Evolutionary conservation across 2,113 vertebrate genomes (phyloP).

Genomic region (Climacteris rufus): DNA sequence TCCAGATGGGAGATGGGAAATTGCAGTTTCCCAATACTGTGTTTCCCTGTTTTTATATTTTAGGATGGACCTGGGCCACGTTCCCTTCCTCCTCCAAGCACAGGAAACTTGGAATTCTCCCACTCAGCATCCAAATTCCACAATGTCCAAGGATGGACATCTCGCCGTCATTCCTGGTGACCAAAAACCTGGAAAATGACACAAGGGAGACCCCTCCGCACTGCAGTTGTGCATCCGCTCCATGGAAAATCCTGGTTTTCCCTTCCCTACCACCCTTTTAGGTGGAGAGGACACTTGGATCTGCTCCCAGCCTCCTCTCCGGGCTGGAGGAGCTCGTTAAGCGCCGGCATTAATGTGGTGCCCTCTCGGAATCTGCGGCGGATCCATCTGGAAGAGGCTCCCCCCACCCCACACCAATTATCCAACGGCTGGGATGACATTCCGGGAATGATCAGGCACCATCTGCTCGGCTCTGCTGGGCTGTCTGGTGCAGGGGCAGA

Average conservation of each 20-base stretch:
- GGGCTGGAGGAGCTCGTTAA: background rate
- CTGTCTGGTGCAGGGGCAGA: background rate
- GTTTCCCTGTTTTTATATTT: background rate
- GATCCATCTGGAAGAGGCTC: background rate
- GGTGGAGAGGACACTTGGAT: background rate
- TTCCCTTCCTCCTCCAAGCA: background rate
- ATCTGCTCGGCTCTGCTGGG: background rate
- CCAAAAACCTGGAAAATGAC: background rate
- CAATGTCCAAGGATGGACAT: no score
- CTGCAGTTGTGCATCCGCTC: rapidly evolving
- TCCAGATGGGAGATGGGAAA: background rate
- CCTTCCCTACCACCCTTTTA: rapidly evolving
- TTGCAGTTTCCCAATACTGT: rapidly evolving
- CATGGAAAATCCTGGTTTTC: background rate
- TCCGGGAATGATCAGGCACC: background rate
- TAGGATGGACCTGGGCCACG: background rate
- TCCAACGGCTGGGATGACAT: background rate
- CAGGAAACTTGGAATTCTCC: background rate
- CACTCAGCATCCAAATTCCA: rapidly evolving
- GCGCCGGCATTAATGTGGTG: rapidly evolving
- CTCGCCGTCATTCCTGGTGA: background rate
- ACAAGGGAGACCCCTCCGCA: rapidly evolving
- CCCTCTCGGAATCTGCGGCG: background rate
- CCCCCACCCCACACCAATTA: background rate
- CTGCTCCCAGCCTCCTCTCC: background rate